Conservation (phyloP, 2,888 invertebrate species). For the Hedychridium roseum region DNA sequence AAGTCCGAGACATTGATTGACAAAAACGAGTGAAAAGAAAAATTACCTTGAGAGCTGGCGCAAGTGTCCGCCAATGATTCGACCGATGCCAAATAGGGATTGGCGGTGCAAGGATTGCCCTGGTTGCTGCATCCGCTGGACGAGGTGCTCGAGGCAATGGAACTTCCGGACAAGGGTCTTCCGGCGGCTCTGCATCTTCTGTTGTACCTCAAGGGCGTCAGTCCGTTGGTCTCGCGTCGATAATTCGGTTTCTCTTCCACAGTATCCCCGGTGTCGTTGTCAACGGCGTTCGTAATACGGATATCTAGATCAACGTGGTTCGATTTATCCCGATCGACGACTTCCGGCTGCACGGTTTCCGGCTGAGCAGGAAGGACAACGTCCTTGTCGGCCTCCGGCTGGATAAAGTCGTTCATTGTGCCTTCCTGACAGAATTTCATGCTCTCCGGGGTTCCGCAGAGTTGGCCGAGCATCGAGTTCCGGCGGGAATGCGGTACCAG, state of each 20-base stretch:
- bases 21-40: slow-evolving; percentile 6
- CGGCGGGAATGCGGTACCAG: slow-evolving; percentile 51
- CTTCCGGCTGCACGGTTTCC: not conserved
- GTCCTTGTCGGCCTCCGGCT: too few relatives aligned
- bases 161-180: slow-evolving; percentile 78
- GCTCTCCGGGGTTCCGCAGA: slow-evolving; percentile 24
- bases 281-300: too few relatives aligned
- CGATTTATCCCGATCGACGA: slow-evolving; percentile 9
- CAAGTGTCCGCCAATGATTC: slow-evolving; percentile 87
- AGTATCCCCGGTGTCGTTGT: too few relatives aligned
- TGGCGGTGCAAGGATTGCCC: slow-evolving; percentile 73
- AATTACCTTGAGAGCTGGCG: slow-evolving; percentile 65
- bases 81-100: slow-evolving; percentile 85
- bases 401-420: slow-evolving; percentile 18
- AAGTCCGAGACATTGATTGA: not conserved
- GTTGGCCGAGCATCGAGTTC: slow-evolving; percentile 51
- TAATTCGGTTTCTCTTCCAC: slow-evolving; percentile 58
- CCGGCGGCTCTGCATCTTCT: slow-evolving; percentile 66
- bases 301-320: not conserved
- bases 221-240: slow-evolving; percentile 58
- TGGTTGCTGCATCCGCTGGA: slow-evolving; percentile 64
- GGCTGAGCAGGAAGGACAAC: not conserved
- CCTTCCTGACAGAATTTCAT: slow-evolving; percentile 9
- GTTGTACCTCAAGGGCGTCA: slow-evolving; percentile 62
- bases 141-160: slow-evolving; percentile 73